Conservation (phyloP, 2,113 vertebrate genomes). For the Rattus norvegicus region DNA sequence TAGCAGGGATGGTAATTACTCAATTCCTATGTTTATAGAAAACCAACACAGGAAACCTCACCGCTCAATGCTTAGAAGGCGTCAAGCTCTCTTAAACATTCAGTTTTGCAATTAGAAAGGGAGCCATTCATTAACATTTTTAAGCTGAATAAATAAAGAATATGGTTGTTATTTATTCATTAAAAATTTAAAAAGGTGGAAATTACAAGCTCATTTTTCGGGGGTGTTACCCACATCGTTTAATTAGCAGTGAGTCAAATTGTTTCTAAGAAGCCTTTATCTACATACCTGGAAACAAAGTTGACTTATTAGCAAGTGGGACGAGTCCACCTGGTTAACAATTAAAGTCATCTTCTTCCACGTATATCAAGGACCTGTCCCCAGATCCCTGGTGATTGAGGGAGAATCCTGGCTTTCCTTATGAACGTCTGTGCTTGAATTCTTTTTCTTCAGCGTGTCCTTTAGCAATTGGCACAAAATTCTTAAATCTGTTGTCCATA, state of each 20-base stretch:
- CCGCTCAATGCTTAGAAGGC: conserved; percentile 88
- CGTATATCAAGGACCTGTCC: neutral
- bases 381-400: neutral
- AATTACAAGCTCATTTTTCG: conserved; percentile 70
- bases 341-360: neutral
- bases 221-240: conserved; percentile 32
- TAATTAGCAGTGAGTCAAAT: conserved; percentile 65
- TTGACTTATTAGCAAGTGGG: neutral
- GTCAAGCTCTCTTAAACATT: conserved; percentile 87
- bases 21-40: conserved; percentile 89
- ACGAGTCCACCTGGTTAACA: neutral
- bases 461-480: neutral
- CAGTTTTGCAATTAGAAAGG: conserved; percentile 87
- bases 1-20: conserved; percentile 86
- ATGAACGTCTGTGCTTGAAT: neutral
- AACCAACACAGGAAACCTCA: conserved; percentile 85
- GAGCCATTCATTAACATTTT: conserved; percentile 86
- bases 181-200: conserved; percentile 66
- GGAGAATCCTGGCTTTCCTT: neutral
- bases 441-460: neutral
- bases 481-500: neutral
- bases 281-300: conserved; percentile 8
- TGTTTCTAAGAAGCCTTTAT: neutral
- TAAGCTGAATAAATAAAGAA: conserved; percentile 79
- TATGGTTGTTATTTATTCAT: conserved; percentile 79